Percentiles rank a stretch among this genome's conserved stretches.
Conservation (phyloP, 2,888 invertebrate species). For the Sphinx pinastri region DNA sequence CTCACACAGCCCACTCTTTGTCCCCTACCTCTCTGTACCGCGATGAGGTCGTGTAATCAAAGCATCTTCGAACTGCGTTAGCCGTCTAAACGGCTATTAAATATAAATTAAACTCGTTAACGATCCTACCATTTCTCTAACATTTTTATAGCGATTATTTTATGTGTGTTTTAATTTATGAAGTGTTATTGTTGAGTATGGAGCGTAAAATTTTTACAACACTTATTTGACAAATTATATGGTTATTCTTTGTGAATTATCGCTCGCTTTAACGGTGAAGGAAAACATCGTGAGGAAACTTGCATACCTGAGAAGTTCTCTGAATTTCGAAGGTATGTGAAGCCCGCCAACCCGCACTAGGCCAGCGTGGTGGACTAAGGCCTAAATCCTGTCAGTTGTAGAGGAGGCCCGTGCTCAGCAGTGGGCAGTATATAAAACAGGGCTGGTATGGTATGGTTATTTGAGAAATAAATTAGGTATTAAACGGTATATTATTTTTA, state of each 20-base stretch:
- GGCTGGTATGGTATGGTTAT: too few species aligned
- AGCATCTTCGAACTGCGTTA: neutral
- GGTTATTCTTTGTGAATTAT: too few species aligned
- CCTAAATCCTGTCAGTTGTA: too few species aligned
- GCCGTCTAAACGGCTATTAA: slow-evolving; percentile 11
- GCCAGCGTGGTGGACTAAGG: too few species aligned
- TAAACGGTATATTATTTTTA: neutral
- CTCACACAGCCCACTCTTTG: slow-evolving; percentile 24
- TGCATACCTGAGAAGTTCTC: too few species aligned
- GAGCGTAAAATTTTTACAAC: neutral
- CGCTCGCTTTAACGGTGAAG: too few species aligned
- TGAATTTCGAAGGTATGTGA: too few species aligned
- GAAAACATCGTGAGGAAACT: too few species aligned
- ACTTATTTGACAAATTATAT: neutral
- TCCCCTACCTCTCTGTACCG: neutral
- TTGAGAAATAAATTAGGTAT: neutral
- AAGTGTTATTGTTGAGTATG: neutral
- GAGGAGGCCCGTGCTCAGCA: too few species aligned
- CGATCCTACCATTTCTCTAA: neutral
- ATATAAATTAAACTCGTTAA: slow-evolving; percentile 9
- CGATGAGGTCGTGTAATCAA: slow-evolving; percentile 5
- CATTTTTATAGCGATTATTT: neutral
- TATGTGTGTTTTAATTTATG: slow-evolving; percentile 16
- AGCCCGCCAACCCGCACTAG: too few species aligned
- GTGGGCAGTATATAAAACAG: too few species aligned